Conservation (phyloP, 2,797 vertebrate species). For the Sebastes minor region DNA sequence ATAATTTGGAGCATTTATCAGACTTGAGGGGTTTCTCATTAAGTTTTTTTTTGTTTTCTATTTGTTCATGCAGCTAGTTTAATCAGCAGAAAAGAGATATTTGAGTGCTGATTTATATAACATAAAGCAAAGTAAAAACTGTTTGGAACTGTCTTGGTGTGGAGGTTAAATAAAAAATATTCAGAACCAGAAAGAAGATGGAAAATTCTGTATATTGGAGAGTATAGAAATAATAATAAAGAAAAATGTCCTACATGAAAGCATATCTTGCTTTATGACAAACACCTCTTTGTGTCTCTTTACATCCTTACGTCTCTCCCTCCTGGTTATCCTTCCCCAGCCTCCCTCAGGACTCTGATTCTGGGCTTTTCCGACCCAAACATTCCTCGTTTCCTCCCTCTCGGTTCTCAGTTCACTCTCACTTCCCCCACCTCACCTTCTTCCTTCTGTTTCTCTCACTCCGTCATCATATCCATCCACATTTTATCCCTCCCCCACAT, state of each 20-base stretch:
- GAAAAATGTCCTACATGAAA: not conserved
- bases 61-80: not conserved
- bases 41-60: not conserved
- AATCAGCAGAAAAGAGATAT: not conserved
- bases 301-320: not conserved
- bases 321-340: not conserved
- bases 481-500: conserved; percentile 4
- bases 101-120: not conserved
- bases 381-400: conserved; percentile 35
- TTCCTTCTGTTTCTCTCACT: not conserved
- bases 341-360: conserved; percentile 41
- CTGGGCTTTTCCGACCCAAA: conserved; percentile 63
- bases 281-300: not conserved
- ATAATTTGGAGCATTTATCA: not conserved
- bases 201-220: not conserved
- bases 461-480: conserved; percentile 17
- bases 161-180: not conserved
- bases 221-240: not conserved
- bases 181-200: not conserved
- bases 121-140: not conserved
- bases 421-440: conserved; percentile 15
- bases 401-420: not conserved
- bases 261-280: not conserved
- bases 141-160: not conserved
- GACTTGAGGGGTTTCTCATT: not conserved